Percentiles rank a stretch among this genome's conserved stretches.
These are phyloP conservation scores for Drosophila elegans DNA, from an alignment of 1,140 invertebrate genomes.

Conservation along the genomic window DNA sequence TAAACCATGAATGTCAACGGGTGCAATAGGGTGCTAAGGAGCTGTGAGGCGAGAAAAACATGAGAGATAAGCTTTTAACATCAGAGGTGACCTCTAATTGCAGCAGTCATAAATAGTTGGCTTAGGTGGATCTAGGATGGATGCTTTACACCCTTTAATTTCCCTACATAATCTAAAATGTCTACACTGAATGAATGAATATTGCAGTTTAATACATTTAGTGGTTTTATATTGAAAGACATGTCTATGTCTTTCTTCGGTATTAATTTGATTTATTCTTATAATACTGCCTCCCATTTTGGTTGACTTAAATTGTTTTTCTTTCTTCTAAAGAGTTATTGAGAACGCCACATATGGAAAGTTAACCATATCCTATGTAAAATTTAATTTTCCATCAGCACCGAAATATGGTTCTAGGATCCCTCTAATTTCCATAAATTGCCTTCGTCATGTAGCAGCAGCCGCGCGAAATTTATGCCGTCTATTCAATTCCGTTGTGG, in stretches of 20 bases:
- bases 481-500: conserved; percentile 23
- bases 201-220: too few relatives aligned
- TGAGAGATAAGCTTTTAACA: conserved; percentile 2
- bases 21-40: conserved; percentile 1
- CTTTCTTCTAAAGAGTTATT: neutral
- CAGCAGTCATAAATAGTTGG: conserved; percentile 5
- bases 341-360: neutral
- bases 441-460: conserved; percentile 34
- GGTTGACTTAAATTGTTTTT: neutral
- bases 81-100: conserved; percentile 17
- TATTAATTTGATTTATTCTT: too few relatives aligned
- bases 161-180: conserved; percentile 7
- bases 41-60: neutral
- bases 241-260: too few relatives aligned
- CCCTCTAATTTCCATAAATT: conserved; percentile 42
- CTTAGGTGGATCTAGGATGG: neutral
- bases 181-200: neutral
- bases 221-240: too few relatives aligned
- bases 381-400: neutral
- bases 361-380: neutral
- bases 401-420: neutral
- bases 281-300: too few relatives aligned
- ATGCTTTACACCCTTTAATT: conserved; percentile 4
- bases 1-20: conserved; percentile 40
- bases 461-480: conserved; percentile 61